Base-by-base conservation (phyloP, 2,888 invertebrate species). In the Imbricaverruca yamaguchii region DNA sequence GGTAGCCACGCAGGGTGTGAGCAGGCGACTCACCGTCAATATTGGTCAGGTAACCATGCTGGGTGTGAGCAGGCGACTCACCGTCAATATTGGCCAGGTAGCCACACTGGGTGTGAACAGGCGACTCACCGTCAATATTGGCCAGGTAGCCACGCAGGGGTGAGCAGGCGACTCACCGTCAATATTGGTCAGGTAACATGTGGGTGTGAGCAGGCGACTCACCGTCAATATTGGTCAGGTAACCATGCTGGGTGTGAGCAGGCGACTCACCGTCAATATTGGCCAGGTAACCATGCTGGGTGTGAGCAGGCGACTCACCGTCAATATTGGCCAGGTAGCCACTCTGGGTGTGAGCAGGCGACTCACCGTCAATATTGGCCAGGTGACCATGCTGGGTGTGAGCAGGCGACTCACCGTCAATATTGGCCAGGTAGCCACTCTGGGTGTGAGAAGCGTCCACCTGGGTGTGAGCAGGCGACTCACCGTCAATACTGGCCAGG, bases 201-300 rank as follows among this genome's bases (percentile, higher is more conserved):
- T n/a, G n/a, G n/a, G n/a, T n/a, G n/a, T n/a, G n/a, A n/a, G n/a
- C n/a, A n/a, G n/a, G n/a, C n/a, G n/a, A n/a, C 79, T 79, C 6
- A 79, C 79, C 57, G 79, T 79, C 79, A 0, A 57, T 15, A 1
- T 23, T 79, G 79, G n/a, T 23, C 57, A 13, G 92, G 94, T 95
- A 95, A 93, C 95, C 95, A 90, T 94, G 94, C 90, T 94, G 91
- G 88, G n/a, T n/a, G n/a, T n/a, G n/a, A n/a, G n/a, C n/a, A n/a
- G n/a, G n/a, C n/a, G n/a, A n/a, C 79, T 79, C 6, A 79, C 79
- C 57, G 79, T 79, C 79, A 0, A 57, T 15, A 1, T 23, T 79
- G 79, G n/a, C 57, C 57, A 13, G 92, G 94, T 95, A 95, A 93
- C 95, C 95, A 90, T 94, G 94, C 90, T 94, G 91, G 88, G n/a